Base-by-base conservation (phyloP, 2,888 invertebrate species). In the Drosophila mimetica region DNA sequence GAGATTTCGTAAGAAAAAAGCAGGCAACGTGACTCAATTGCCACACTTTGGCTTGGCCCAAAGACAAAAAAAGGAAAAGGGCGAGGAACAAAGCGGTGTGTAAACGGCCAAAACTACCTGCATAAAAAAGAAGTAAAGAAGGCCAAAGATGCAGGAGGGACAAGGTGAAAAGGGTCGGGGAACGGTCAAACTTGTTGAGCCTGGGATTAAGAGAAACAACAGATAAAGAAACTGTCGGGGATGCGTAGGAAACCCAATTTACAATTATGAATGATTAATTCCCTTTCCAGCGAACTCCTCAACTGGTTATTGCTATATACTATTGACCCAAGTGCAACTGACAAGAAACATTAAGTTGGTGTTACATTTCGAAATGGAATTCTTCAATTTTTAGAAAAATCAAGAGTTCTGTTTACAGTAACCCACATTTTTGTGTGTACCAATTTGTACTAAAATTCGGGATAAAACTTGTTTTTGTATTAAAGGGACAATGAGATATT, bases 241-340 rank as follows among this genome's bases (percentile, higher is more conserved):
- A 58, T 42, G 48, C 50, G 20, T 50, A 44, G 69, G 50, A 60
- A 72, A 67, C 69, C 65, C 63, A 67, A 74, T 76, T 67, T 77
- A 77, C 74, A 70, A 74, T 69, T 67, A 69, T 67, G 60, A 67
- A 67, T 75, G 61, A 76, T 69, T 73, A 65, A 59, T 76, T 55
- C 37, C 53, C 60, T 44, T 71, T 64, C 58, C 51, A 58, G 50
- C 28, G 37, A 55, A 46, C 58, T 32, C 16, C 52, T 74, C 42
- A 60, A 74, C 69, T 65, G 74, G 74, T 64, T 70, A 51, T 64
- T 58, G 58, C 51, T 73, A 72, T 22, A 34, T 14, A 50, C 42
- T 47, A 46, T 30, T 30, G 32, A 30, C 44, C 30, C 28, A 44
- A 9, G 28, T 32, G 18, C 1, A 60, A 22, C 30, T 30, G 30